phyloP scores from a whole-genome alignment of 1,140 invertebrate genomes.

The Gonioctena quinquepunctata region DNA sequence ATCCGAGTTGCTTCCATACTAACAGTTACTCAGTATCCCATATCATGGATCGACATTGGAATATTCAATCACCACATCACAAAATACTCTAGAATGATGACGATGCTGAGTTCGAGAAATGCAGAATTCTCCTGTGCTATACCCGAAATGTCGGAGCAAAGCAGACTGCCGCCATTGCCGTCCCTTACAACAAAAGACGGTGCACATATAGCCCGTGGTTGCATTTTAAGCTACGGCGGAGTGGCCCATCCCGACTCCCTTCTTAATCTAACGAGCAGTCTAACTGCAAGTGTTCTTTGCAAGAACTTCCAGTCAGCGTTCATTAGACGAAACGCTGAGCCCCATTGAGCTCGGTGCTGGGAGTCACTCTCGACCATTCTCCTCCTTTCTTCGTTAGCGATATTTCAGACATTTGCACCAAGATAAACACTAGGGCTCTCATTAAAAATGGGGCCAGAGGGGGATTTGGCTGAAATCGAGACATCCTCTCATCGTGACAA shows the following conservation, averaged over 20 bases:
- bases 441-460: neutral
- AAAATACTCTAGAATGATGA: neutral
- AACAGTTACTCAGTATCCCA: too few relatives aligned
- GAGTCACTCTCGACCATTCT: too few relatives aligned
- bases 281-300: constrained; percentile 2
- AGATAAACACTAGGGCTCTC: neutral
- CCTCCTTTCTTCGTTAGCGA: neutral
- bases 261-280: constrained; percentile 4
- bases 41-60: too few relatives aligned
- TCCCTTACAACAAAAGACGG: neutral
- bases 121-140: neutral
- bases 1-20: too few relatives aligned
- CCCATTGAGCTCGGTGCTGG: neutral
- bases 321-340: neutral
- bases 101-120: neutral
- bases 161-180: neutral
- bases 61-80: neutral
- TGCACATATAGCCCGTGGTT: neutral
- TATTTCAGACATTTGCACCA: neutral
- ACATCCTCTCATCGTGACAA: neutral
- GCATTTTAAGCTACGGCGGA: neutral
- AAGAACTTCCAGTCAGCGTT: neutral
- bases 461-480: neutral
- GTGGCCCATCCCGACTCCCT: neutral
- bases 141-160: neutral